Conservation (phyloP, 2,888 invertebrate species). For the Leptinotarsa tumamoca region DNA sequence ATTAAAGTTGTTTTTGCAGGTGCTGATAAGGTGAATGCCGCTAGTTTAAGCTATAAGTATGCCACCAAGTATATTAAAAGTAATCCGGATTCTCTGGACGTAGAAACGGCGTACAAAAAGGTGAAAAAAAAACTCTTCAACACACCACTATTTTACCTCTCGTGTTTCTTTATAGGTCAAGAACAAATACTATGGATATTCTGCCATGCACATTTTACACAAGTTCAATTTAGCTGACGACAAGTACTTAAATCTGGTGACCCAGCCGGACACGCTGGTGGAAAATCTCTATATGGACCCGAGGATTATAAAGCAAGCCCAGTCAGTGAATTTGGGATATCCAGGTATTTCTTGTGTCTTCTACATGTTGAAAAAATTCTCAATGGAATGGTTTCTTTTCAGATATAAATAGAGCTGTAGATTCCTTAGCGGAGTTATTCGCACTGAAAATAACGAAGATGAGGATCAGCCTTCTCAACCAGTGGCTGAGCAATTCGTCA, state of each 20-base stretch:
- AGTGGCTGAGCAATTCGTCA: slow-evolving; percentile 52
- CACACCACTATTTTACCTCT: not conserved
- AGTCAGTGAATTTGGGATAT: slow-evolving; percentile 48
- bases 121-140: slow-evolving; percentile 24
- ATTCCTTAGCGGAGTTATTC: slow-evolving; percentile 64
- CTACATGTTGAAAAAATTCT: not conserved
- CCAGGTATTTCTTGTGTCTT: slow-evolving; percentile 53
- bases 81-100: slow-evolving; percentile 43
- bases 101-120: slow-evolving; percentile 54
- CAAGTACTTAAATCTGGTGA: slow-evolving; percentile 65
- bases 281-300: slow-evolving; percentile 67
- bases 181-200: slow-evolving; percentile 66
- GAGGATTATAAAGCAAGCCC: slow-evolving; percentile 64
- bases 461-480: slow-evolving; percentile 62
- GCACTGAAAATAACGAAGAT: slow-evolving; percentile 63
- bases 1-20: slow-evolving; percentile 55
- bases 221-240: slow-evolving; percentile 64
- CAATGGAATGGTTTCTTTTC: slow-evolving; percentile 32
- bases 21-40: slow-evolving; percentile 69
- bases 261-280: slow-evolving; percentile 65
- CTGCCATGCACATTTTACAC: slow-evolving; percentile 67
- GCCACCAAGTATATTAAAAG: slow-evolving; percentile 62
- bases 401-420: slow-evolving; percentile 68
- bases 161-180: slow-evolving; percentile 62
- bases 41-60: slow-evolving; percentile 66